phyloP scores from a whole-genome alignment of 64 coral and sea anemone species.

The Cladopsammia gracilis region DNA sequence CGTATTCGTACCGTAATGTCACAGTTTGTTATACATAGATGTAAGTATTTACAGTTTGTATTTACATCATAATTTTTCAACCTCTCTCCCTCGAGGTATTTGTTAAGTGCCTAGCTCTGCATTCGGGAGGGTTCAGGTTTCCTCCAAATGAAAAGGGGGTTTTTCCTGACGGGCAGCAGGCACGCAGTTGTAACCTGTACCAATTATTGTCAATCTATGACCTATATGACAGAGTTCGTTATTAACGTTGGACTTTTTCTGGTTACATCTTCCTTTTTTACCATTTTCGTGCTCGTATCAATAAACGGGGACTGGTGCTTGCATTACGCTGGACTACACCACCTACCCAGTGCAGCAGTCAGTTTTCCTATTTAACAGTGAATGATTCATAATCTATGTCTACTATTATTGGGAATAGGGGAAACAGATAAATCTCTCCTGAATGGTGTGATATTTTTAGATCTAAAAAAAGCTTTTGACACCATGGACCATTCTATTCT shows the following conservation, averaged over 20 bases:
- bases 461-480: too few relatives aligned
- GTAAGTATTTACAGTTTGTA: not conserved
- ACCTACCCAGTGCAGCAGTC: not conserved
- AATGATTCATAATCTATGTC: not conserved
- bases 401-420: too few relatives aligned
- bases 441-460: too few relatives aligned
- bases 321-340: too few relatives aligned
- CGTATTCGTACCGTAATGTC: too few relatives aligned
- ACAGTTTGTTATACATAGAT: not conserved
- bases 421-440: too few relatives aligned
- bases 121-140: slow-evolving; percentile 10
- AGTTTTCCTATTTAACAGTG: not conserved
- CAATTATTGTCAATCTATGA: too few relatives aligned
- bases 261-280: too few relatives aligned
- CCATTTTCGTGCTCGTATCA: too few relatives aligned
- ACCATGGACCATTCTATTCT: too few relatives aligned
- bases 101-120: not conserved
- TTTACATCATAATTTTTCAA: not conserved
- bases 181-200: not conserved
- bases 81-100: not conserved
- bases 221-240: too few relatives aligned
- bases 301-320: not conserved
- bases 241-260: too few relatives aligned
- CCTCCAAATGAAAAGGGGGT: not conserved
- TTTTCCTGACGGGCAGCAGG: slow-evolving; percentile 13